These are phyloP conservation scores for Procambarus clarkii DNA, from an alignment of 1,140 invertebrate genomes.

Conservation along the genomic window DNA sequence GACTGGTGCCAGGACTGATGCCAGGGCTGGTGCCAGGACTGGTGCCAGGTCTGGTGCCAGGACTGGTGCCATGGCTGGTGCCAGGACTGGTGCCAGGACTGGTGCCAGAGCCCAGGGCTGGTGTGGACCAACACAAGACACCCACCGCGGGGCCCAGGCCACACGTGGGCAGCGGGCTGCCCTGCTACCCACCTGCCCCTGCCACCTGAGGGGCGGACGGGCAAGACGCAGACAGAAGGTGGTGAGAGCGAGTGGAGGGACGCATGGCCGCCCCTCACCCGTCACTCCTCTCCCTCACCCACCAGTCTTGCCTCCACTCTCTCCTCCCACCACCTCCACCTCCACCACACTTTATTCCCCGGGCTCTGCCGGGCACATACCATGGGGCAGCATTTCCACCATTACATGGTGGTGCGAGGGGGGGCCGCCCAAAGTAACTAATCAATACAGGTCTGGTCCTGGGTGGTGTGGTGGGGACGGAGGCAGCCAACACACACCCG, in stretches of 20 bases:
- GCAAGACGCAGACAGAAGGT: not conserved
- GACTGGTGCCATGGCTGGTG: too few relatives aligned
- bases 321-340: not conserved
- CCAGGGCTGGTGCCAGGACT: too few relatives aligned
- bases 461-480: slow-evolving; percentile 10
- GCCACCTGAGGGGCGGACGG: too few relatives aligned
- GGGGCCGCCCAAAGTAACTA: slow-evolving; percentile 21
- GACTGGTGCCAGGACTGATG: too few relatives aligned
- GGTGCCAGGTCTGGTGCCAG: too few relatives aligned
- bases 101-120: too few relatives aligned
- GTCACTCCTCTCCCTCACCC: not conserved
- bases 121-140: too few relatives aligned
- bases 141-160: too few relatives aligned
- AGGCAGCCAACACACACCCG: slow-evolving; percentile 15
- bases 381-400: slow-evolving; percentile 24
- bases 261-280: not conserved
- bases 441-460: slow-evolving; percentile 28
- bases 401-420: slow-evolving; percentile 1
- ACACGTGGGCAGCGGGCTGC: too few relatives aligned
- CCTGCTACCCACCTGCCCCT: too few relatives aligned
- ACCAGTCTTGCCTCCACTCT: not conserved
- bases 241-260: not conserved
- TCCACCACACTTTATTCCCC: not conserved
- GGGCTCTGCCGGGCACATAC: not conserved
- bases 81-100: too few relatives aligned